These are phyloP conservation scores for Heliconius sara DNA, from an alignment of 2,888 invertebrate genomes.

Conservation along the genomic window DNA sequence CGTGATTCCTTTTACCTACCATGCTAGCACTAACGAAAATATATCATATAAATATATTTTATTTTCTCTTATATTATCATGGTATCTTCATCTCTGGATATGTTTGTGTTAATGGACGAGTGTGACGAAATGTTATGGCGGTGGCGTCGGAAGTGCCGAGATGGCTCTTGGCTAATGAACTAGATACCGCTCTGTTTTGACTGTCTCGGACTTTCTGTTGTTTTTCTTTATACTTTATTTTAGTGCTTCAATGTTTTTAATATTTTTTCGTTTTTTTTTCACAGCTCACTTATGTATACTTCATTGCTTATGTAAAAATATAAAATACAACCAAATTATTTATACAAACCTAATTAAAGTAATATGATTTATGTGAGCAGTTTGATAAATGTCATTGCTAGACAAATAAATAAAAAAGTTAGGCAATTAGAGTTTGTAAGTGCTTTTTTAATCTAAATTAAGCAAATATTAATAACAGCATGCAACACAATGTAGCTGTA, in stretches of 20 bases:
- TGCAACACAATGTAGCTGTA: too few species aligned
- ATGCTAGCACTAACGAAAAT: not conserved
- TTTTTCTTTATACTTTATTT: slow-evolving; percentile 9
- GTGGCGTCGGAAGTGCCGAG: slow-evolving; percentile 48
- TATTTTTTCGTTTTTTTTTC: not conserved
- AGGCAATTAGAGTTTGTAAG: too few species aligned
- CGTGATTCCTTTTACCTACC: too few species aligned
- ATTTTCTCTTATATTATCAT: not conserved
- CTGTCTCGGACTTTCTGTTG: slow-evolving; percentile 13
- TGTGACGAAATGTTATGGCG: slow-evolving; percentile 56
- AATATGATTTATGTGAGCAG: too few species aligned
- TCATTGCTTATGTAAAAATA: too few species aligned
- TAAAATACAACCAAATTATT: too few species aligned
- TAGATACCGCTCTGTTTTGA: slow-evolving; percentile 30
- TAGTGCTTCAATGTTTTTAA: not conserved
- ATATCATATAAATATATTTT: not conserved
- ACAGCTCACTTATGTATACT: too few species aligned
- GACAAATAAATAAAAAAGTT: too few species aligned
- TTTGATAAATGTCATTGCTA: too few species aligned
- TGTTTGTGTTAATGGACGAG: slow-evolving; percentile 41
- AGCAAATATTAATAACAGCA: too few species aligned
- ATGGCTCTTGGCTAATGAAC: slow-evolving; percentile 39
- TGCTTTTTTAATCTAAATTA: too few species aligned
- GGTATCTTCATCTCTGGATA: not conserved
- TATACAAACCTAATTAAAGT: too few species aligned